A percentile compares a stretch with the other conserved stretches of the same genome.
These are phyloP conservation scores for Anser brachyrhynchus DNA, from an alignment of 2,113 vertebrate species.

Conservation along the genomic window DNA sequence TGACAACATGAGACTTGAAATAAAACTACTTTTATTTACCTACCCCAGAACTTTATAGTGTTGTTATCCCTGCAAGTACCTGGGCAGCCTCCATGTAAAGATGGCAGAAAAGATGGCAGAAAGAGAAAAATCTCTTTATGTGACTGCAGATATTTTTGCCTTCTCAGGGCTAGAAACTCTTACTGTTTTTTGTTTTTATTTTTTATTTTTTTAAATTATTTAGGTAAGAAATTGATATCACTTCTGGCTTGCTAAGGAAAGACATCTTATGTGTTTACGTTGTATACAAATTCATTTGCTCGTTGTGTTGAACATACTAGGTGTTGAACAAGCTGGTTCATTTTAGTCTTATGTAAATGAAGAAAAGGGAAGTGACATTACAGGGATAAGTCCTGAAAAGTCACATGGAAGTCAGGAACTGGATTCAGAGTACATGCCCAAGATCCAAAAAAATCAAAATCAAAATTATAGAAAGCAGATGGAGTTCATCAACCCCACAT, in stretches of 20 bases:
- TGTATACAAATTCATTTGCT: not conserved
- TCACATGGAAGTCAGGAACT: not conserved
- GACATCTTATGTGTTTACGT: not conserved
- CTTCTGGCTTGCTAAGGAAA: not conserved
- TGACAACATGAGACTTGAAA: not conserved
- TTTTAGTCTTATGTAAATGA: not conserved
- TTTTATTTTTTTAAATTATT: not conserved
- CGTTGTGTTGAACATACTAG: not conserved
- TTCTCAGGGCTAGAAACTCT: not conserved
- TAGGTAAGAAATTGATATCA: not conserved
- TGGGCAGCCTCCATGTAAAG: not conserved
- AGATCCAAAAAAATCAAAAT: not conserved
- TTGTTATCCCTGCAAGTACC: not conserved
- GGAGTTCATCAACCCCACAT: not conserved
- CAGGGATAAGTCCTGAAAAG: not conserved
- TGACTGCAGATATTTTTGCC: not conserved
- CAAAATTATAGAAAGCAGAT: not conserved
- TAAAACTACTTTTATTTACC: not conserved
- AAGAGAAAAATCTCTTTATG: not conserved
- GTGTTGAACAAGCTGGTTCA: not conserved
- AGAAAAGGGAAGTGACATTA: not conserved
- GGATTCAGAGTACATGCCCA: fast-evolving
- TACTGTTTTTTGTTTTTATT: not conserved
- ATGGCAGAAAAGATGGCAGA: not conserved
- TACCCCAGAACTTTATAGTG: not conserved